phyloP scores from a whole-genome alignment of 2,888 invertebrate species.

The Zaprionus obscuricornis region DNA sequence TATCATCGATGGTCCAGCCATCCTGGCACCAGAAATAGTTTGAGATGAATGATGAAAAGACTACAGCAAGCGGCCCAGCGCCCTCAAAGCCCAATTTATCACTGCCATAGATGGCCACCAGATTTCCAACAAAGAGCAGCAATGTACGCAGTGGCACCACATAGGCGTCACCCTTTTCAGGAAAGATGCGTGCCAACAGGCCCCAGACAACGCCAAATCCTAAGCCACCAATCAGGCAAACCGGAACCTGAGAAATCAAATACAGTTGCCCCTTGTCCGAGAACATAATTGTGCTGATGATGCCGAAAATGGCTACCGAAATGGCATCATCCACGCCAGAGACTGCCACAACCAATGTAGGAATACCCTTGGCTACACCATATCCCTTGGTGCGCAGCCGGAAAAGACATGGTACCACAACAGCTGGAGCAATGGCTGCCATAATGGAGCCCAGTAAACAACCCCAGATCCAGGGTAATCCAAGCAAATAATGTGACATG shows the following conservation, averaged over 20 bases:
- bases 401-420: slow-evolving; percentile 96
- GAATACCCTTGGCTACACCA: slow-evolving; percentile 97
- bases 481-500: slow-evolving; percentile 89
- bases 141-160: slow-evolving; percentile 91
- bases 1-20: slow-evolving; percentile 94
- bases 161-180: slow-evolving; percentile 92
- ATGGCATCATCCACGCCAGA: slow-evolving; percentile 97
- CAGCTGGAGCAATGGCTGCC: slow-evolving; percentile 98
- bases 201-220: slow-evolving; percentile 93
- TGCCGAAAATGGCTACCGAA: slow-evolving; percentile 96
- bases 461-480: slow-evolving; percentile 90
- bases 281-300: slow-evolving; percentile 94
- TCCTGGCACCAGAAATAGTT: slow-evolving; percentile 91
- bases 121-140: slow-evolving; percentile 91
- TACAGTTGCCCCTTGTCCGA: slow-evolving; percentile 88
- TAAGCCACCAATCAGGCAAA: slow-evolving; percentile 92
- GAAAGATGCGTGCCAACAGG: slow-evolving; percentile 90
- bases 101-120: slow-evolving; percentile 94
- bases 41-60: slow-evolving; percentile 92
- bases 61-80: slow-evolving; percentile 91
- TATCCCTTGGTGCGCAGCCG: slow-evolving; percentile 93
- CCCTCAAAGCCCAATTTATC: slow-evolving; percentile 89
- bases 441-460: slow-evolving; percentile 92
- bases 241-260: slow-evolving; percentile 88
- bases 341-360: slow-evolving; percentile 96